Conservation (phyloP, 2,888 invertebrate genomes). For the Chorisops tibialis region DNA sequence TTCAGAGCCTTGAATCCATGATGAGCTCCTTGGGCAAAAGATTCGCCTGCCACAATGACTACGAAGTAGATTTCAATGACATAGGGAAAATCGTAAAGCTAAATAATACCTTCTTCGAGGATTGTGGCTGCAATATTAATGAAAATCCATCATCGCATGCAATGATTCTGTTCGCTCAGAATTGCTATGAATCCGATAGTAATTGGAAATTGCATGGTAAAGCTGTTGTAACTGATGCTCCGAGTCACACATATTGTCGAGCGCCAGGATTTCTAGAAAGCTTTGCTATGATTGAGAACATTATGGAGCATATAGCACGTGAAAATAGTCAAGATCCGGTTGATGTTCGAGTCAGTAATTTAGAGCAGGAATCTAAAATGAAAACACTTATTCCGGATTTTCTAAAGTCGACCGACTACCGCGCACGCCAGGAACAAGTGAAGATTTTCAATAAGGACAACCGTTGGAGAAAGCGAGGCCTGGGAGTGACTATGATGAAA, state of each 20-base stretch:
- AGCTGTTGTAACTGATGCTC: slow-evolving; percentile 64
- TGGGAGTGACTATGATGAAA: slow-evolving; percentile 65
- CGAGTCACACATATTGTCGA: slow-evolving; percentile 67
- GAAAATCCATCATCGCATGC: slow-evolving; percentile 53
- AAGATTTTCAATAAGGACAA: slow-evolving; percentile 64
- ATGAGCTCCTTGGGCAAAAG: slow-evolving; percentile 70
- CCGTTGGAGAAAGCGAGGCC: slow-evolving; percentile 76
- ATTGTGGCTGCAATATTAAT: slow-evolving; percentile 56
- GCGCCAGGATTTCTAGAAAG: slow-evolving; percentile 63
- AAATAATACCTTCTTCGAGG: slow-evolving; percentile 56
- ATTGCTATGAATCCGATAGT: slow-evolving; percentile 62
- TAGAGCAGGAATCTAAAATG: slow-evolving; percentile 49
- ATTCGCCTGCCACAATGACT: slow-evolving; percentile 59
- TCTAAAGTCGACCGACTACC: slow-evolving; percentile 56
- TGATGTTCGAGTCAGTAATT: slow-evolving; percentile 58
- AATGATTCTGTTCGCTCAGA: slow-evolving; percentile 50
- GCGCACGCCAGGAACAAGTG: slow-evolving; percentile 56
- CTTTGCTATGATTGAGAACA: slow-evolving; percentile 59
- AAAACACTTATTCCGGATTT: slow-evolving; percentile 56
- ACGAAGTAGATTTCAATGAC: slow-evolving; percentile 62
- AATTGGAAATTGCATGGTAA: slow-evolving; percentile 66
- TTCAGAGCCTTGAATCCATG: slow-evolving; percentile 67
- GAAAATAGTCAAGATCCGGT: slow-evolving; percentile 58
- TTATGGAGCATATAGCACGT: slow-evolving; percentile 66
- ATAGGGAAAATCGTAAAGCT: slow-evolving; percentile 67